Evolutionary conservation across 1,140 invertebrate species (phyloP), one percentile per base, ranked within the genome.

Genomic region (Musca vetustissima): DNA sequence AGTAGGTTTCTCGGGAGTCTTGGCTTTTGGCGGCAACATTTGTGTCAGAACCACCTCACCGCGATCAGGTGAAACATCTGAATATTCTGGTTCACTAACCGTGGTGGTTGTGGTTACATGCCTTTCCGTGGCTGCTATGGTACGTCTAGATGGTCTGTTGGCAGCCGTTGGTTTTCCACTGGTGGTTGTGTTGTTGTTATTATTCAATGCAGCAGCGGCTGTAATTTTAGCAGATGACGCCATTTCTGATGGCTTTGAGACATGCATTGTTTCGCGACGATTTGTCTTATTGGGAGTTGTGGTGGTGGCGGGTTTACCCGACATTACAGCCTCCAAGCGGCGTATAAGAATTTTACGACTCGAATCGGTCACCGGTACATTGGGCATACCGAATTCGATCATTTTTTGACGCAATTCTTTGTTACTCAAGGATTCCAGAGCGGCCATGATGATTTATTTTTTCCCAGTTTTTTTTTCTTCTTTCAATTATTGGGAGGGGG

Each of bases 341-440:
- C 73, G 70, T 32, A 78, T 68, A 1, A 73, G 49, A 15, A 73
- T 28, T 21, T 71, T 68, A 13, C 69, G 77, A n/a, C 73, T 81
- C 25, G 76, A 74, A 21, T 77, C 73, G 2, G 79, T 79, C 1
- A 81, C 75, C 11, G 79, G 79, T 14, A 81, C 71, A 32, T 69
- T 74, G 57, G 78, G 78, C 25, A 81, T 49, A 1, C 76, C 77
- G 22, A 64, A 68, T 67, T 81, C 72, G 17, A 73, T 25, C 65
- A 79, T 81, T 70, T 81, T 81, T 11, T 66, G 65, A 17, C 76
- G 69, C 21, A 81, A 52, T 14, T 79, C 72, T 53, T 76, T 79
- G 71, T 80, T 76, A 22, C 69, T 68, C 17, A 81, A 32, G 1
- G 64, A 53, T 2, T 81, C 73, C 11, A 81, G 59, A 32, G 70